Conservation (phyloP, 2,113 vertebrate species). For the Chlorodrepanis virens region DNA sequence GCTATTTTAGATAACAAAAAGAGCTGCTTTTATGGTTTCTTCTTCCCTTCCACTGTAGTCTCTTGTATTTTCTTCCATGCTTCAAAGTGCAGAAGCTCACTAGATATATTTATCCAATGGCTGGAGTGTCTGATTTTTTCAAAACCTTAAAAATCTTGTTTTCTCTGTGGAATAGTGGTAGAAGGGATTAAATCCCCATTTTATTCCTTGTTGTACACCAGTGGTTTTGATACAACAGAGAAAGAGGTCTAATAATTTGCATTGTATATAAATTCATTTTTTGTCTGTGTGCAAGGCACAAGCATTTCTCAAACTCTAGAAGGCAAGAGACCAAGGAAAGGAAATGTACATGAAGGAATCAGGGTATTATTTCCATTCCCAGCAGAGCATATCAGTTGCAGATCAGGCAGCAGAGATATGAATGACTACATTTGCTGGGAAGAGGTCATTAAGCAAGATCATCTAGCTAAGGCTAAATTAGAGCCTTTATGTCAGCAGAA, state of each 20-base stretch:
- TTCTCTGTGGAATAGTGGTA: not conserved
- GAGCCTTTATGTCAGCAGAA: not conserved
- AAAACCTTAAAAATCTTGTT: not conserved
- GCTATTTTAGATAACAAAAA: not conserved
- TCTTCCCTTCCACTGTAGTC: not conserved
- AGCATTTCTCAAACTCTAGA: not conserved
- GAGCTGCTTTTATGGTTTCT: not conserved
- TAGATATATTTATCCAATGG: not conserved
- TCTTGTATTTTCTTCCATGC: not conserved
- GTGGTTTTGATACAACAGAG: fast-evolving
- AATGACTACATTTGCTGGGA: not conserved
- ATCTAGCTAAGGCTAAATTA: not conserved
- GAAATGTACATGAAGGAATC: not conserved
- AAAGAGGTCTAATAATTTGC: not conserved
- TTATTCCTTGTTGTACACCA: not conserved
- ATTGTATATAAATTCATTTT: not conserved
- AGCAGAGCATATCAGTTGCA: not conserved
- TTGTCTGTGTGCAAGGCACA: not conserved
- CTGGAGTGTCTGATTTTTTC: not conserved
- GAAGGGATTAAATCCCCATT: not conserved
- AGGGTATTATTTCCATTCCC: not conserved
- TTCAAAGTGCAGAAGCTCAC: not conserved
- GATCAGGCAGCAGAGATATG: not conserved
- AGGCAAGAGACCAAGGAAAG: not conserved
- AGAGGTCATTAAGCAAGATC: not conserved